Conservation (phyloP, 2,797 vertebrate genomes). For the Pseudopleuronectes americanus region DNA sequence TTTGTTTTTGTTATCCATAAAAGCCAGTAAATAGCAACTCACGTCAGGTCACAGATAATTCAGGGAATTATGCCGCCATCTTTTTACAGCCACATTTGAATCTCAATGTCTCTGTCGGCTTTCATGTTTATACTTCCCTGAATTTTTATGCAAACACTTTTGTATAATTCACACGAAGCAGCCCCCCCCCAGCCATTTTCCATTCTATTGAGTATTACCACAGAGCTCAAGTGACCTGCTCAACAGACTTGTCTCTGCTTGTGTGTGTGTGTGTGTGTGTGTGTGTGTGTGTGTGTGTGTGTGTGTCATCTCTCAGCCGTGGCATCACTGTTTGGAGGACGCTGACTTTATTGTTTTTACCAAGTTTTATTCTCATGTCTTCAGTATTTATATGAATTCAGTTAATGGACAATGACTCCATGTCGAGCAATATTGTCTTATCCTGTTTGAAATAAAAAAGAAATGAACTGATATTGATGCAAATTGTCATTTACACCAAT, state of each 20-base stretch:
- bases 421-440: too few species aligned
- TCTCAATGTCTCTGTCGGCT: conserved; percentile 24
- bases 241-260: conserved; percentile 71
- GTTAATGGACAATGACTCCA: too few species aligned
- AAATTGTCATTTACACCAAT: too few species aligned
- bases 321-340: not conserved
- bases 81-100: conserved; percentile 23
- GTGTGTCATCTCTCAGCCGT: conserved; percentile 50
- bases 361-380: too few species aligned
- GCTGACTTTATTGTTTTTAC: too few species aligned
- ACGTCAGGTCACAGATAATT: conserved; percentile 16
- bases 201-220: conserved; percentile 65
- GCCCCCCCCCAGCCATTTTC: conserved; percentile 62
- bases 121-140: conserved; percentile 44
- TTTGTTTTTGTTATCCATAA: conserved; percentile 25
- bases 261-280: conserved; percentile 38
- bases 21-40: conserved; percentile 25
- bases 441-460: too few species aligned
- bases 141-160: conserved; percentile 53
- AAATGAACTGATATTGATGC: too few species aligned
- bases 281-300: conserved; percentile 39
- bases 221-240: conserved; percentile 73
- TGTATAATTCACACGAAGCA: conserved; percentile 48
- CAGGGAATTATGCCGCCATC: conserved; percentile 3
- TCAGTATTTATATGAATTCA: too few species aligned